A percentile compares a stretch with the other conserved stretches of the same genome.
phyloP scores from a whole-genome alignment of 2,888 invertebrate genomes.

The Tromatobia lineatoria region DNA sequence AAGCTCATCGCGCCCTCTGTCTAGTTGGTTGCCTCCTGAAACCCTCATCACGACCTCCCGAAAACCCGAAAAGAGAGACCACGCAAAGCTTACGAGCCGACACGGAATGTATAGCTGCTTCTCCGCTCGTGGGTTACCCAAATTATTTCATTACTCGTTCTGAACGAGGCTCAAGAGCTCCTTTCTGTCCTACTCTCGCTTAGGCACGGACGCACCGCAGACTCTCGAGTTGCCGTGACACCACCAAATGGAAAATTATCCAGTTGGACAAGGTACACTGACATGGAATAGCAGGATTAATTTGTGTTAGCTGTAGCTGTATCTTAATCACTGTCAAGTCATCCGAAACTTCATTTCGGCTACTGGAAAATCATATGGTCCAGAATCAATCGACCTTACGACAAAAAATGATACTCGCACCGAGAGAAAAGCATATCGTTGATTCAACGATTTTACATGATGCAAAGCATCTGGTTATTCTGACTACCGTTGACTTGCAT shows the following conservation, averaged over 20 bases:
- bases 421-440: no score
- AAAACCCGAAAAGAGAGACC: constrained; percentile 43
- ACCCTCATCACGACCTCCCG: constrained; percentile 55
- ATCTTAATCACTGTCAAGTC: constrained; percentile 39
- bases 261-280: constrained; percentile 50
- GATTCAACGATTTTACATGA: no score
- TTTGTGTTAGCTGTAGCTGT: constrained; percentile 19
- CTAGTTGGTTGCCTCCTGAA: constrained; percentile 63
- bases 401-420: background rate
- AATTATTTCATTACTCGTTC: constrained; percentile 68
- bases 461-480: no score
- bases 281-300: constrained; percentile 54
- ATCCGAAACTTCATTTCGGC: constrained; percentile 24
- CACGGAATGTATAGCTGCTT: constrained; percentile 39
- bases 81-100: constrained; percentile 43
- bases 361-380: constrained; percentile 34
- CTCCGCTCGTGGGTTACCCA: constrained; percentile 55
- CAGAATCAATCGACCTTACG: constrained; percentile 17
- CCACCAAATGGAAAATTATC: constrained; percentile 62
- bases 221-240: constrained; percentile 51
- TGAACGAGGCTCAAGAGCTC: constrained; percentile 59
- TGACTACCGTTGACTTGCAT: no score
- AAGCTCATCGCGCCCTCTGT: constrained; percentile 60
- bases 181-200: constrained; percentile 11
- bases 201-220: constrained; percentile 29